Evolutionary conservation across 2,888 invertebrate species (phyloP).

Genomic region (Leptinotarsa juncta): DNA sequence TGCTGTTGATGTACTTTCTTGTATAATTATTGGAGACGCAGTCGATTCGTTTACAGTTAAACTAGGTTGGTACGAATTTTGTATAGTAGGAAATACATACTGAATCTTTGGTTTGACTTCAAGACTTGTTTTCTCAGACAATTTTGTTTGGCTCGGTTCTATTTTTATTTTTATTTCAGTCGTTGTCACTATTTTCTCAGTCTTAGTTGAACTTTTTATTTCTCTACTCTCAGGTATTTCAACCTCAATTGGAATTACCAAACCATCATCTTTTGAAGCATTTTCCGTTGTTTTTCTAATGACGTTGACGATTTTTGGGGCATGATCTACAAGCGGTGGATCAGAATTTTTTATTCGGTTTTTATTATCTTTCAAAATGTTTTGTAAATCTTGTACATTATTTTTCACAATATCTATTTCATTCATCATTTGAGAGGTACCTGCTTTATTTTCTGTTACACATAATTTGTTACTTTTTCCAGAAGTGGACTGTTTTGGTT

Average conservation of each 20-base stretch:
- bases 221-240: neutral
- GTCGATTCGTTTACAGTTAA: neutral
- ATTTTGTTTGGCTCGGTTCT: neutral
- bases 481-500: slow-evolving; percentile 37
- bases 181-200: slow-evolving; percentile 7
- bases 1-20: neutral
- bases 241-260: slow-evolving; percentile 18
- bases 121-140: slow-evolving; percentile 22
- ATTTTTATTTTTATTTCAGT: slow-evolving; percentile 17
- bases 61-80: slow-evolving; percentile 38
- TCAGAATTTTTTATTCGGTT: slow-evolving; percentile 31
- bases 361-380: slow-evolving; percentile 26
- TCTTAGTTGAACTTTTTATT: neutral
- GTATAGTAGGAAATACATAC: slow-evolving; percentile 40
- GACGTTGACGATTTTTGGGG: slow-evolving; percentile 56
- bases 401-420: slow-evolving; percentile 1
- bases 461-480: slow-evolving; percentile 20
- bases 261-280: slow-evolving; percentile 22
- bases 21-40: neutral
- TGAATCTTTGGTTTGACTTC: slow-evolving; percentile 41
- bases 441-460: slow-evolving; percentile 16
- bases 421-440: slow-evolving; percentile 16
- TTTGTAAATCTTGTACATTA: slow-evolving; percentile 15
- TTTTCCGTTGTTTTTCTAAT: slow-evolving; percentile 54
- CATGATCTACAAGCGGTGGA: slow-evolving; percentile 35